Evolutionary conservation across 2,797 vertebrate species (phyloP).

Genomic region (Rhyacichthys aspro): DNA sequence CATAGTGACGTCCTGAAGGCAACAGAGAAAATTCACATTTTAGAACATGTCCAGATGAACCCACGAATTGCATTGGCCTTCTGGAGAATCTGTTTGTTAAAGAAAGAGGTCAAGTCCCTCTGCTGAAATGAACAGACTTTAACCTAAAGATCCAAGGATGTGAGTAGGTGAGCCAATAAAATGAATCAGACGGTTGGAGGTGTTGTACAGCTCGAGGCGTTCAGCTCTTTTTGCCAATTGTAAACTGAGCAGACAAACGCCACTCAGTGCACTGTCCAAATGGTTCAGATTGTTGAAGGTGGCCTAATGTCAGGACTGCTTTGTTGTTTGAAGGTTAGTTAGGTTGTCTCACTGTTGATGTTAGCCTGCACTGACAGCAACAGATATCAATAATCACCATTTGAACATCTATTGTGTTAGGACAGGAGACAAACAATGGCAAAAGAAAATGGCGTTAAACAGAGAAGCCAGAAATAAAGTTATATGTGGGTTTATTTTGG

Average conservation of each 20-base stretch:
- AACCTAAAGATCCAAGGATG: not conserved
- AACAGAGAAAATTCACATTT: too few relatives aligned
- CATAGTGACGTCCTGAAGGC: too few relatives aligned
- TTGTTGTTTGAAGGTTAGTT: not conserved
- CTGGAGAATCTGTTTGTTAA: too few relatives aligned
- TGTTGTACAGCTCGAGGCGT: not conserved
- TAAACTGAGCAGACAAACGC: conserved; percentile 1
- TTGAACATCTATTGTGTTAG: not conserved
- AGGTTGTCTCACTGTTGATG: not conserved
- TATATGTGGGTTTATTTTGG: too few relatives aligned
- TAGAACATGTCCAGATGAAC: too few relatives aligned
- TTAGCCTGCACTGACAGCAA: not conserved
- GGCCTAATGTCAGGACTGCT: not conserved
- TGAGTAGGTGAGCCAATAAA: conserved; percentile 14
- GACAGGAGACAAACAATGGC: not conserved
- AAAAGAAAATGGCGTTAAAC: too few relatives aligned
- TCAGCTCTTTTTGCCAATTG: not conserved
- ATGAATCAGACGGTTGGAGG: conserved; percentile 10
- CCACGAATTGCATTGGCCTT: too few relatives aligned
- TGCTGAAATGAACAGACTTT: not conserved
- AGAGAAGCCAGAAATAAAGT: too few relatives aligned
- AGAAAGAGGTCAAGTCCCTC: too few relatives aligned
- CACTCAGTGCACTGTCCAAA: not conserved
- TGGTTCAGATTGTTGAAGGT: not conserved
- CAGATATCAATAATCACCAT: not conserved